phyloP scores from a whole-genome alignment of 2,113 vertebrate genomes.

The Mesitornis unicolor region DNA sequence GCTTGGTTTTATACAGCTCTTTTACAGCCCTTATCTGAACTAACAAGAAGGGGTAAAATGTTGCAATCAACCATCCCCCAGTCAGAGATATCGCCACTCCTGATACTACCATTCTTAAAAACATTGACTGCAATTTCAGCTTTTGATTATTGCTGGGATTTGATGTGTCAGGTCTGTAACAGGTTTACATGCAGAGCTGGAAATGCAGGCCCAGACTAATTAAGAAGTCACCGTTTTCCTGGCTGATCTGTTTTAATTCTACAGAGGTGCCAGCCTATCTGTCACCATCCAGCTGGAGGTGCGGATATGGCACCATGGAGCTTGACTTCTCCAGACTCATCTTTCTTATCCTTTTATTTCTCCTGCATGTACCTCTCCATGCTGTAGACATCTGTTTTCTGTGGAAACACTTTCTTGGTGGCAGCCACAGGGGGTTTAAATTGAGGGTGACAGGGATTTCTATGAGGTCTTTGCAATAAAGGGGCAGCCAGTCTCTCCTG shows the following conservation, averaged over 20 bases:
- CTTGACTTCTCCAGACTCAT: neutral
- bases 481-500: neutral
- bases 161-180: neutral
- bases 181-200: neutral
- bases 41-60: neutral
- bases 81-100: neutral
- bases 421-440: neutral
- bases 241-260: neutral
- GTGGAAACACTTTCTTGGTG: neutral
- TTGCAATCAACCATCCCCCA: neutral
- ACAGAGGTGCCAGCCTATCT: neutral
- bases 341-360: neutral
- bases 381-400: neutral
- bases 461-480: neutral
- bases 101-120: neutral
- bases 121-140: neutral
- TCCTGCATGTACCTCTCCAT: neutral
- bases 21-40: constrained; percentile 5
- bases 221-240: neutral
- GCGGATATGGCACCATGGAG: neutral
- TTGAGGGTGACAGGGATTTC: neutral
- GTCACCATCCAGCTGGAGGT: neutral
- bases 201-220: neutral
- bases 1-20: neutral
- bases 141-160: neutral